Evolutionary conservation across 2,797 vertebrate genomes (phyloP).

Genomic region (Staurois parvus): DNA sequence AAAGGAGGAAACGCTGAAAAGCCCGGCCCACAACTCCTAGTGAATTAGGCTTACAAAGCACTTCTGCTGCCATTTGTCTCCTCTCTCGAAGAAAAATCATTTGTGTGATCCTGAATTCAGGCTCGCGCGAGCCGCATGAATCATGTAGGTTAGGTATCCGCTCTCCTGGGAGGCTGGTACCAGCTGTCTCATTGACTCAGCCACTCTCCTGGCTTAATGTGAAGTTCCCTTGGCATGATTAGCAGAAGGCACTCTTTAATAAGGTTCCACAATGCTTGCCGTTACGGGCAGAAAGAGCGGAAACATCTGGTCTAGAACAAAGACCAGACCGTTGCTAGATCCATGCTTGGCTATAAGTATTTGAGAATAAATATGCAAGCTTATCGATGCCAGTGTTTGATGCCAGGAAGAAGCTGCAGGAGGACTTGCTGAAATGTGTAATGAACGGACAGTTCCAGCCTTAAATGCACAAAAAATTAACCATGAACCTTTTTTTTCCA

Average conservation of each 20-base stretch:
- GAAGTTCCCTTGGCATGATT: constrained; percentile 72
- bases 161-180: constrained; percentile 70
- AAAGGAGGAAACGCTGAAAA: constrained; percentile 64
- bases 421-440: constrained; percentile 38
- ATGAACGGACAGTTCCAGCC: background rate
- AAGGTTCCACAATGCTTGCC: constrained; percentile 71
- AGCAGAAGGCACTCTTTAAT: constrained; percentile 74
- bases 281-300: constrained; percentile 76
- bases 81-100: constrained; percentile 74
- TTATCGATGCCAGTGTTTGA: constrained; percentile 34
- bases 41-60: constrained; percentile 77
- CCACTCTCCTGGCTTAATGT: constrained; percentile 70
- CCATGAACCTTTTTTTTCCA: no score
- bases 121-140: constrained; percentile 70
- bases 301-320: constrained; percentile 79
- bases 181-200: constrained; percentile 81
- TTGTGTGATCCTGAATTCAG: constrained; percentile 72
- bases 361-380: constrained; percentile 56
- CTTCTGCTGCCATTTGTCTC: constrained; percentile 79
- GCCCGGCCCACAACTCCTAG: constrained; percentile 70
- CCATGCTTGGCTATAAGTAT: constrained; percentile 63
- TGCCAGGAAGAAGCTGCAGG: constrained; percentile 49
- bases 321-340: constrained; percentile 69
- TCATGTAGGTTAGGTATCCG: constrained; percentile 75
- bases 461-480: background rate